Conservation (phyloP, 2,797 vertebrate genomes). For the Mus caroli region DNA sequence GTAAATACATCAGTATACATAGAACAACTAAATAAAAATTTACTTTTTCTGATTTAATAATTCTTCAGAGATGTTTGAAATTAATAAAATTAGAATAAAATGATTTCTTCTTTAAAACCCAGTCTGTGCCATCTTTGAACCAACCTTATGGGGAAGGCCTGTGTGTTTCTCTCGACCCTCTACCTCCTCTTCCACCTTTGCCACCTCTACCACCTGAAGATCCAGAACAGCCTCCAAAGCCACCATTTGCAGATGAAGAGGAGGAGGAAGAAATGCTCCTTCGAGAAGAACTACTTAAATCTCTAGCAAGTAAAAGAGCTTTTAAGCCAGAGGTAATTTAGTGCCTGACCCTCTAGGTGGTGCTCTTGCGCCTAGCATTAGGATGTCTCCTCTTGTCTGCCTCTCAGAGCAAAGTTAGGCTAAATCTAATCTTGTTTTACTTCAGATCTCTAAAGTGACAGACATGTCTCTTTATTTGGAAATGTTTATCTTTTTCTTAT, state of each 20-base stretch:
- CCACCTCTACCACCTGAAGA: conserved; percentile 95
- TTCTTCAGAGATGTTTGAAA: conserved; percentile 53
- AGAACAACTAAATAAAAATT: conserved; percentile 39
- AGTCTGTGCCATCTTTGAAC: conserved; percentile 88
- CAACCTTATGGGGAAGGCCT: conserved; percentile 89
- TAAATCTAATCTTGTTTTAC: not conserved
- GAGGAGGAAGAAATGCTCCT: conserved; percentile 99
- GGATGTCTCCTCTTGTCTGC: not conserved
- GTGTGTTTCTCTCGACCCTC: conserved; percentile 86
- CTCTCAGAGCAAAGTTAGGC: not conserved
- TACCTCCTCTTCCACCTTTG: conserved; percentile 91
- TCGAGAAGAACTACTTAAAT: conserved; percentile 97
- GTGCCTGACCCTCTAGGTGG: conserved; percentile 81
- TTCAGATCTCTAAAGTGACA: conserved; percentile 55
- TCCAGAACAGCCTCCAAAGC: conserved; percentile 96
- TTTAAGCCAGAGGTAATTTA: conserved; percentile 90
- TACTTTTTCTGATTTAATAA: conserved; percentile 54
- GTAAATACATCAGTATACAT: conserved; percentile 15
- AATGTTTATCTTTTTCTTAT: conserved; percentile 46
- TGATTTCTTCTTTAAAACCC: conserved; percentile 51
- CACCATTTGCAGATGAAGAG: conserved; percentile 97
- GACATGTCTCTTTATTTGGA: conserved; percentile 50
- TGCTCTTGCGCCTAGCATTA: conserved; percentile 62
- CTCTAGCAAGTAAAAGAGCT: conserved; percentile 94
- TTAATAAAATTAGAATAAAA: conserved; percentile 58